Conservation (phyloP, 2,797 vertebrate genomes). For the Gadopsis bispinosus region DNA sequence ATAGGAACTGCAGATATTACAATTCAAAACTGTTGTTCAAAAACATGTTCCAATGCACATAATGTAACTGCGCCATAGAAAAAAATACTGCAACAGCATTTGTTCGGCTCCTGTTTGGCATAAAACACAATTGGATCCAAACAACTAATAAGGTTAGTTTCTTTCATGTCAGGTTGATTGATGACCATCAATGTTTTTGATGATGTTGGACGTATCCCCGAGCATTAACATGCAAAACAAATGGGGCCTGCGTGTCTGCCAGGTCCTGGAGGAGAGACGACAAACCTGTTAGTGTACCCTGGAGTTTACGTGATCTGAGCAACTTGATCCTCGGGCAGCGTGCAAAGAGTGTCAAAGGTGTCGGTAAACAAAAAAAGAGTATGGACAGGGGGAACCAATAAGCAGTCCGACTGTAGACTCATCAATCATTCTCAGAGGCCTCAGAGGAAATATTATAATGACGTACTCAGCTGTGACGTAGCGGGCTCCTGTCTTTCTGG, state of each 20-base stretch:
- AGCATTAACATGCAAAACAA: constrained; percentile 30
- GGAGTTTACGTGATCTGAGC: constrained; percentile 23
- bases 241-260: constrained; percentile 6
- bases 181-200: constrained; percentile 9
- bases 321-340: constrained; percentile 46
- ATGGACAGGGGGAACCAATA: constrained; percentile 18
- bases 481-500: constrained; percentile 10
- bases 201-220: constrained; percentile 4
- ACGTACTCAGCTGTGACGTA: not conserved
- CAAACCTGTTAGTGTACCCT: constrained; percentile 33
- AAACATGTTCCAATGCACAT: not conserved
- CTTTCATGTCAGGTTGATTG: constrained; percentile 17
- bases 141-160: constrained; percentile 28
- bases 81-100: constrained; percentile 6
- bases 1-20: not conserved
- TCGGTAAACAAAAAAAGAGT: constrained; percentile 32
- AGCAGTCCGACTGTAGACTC: not conserved
- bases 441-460: constrained; percentile 19
- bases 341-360: constrained; percentile 33
- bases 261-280: constrained; percentile 20
- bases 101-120: not conserved
- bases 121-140: constrained; percentile 19
- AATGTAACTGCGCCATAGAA: not conserved
- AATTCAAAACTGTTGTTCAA: not conserved
- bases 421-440: constrained; percentile 33